Evolutionary conservation across 2,888 invertebrate genomes (phyloP), one percentile per base, ranked within the genome.

Genomic region (Stratiomys singularior): DNA sequence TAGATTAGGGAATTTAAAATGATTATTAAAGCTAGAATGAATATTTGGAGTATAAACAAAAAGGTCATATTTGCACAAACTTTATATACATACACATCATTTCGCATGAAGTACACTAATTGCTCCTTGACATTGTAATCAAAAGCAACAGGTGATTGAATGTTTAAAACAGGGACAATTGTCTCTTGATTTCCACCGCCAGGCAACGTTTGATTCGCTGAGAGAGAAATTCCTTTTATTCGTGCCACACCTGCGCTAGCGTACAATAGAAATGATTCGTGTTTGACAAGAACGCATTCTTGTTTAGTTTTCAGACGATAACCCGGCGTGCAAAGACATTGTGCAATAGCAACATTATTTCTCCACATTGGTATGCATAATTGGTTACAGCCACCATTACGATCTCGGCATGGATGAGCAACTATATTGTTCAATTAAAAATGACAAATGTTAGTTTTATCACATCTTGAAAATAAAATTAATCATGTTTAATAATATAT

Each of bases 311-410:
- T 84, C 71, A 91, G 88, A 81, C 89, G 89, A 88, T 90, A 94
- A 1, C 95, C 95, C 82, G 93, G 91, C 52, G 90, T 89, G 84
- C 95, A 95, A 72, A 92, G 83, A 87, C 95, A 96, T 82, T 89
- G 90, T 80, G 91, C 91, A 81, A 89, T 84, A 0, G 90, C 89
- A 78, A 88, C 88, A 81, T 85, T 85, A 46, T 86, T 86, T 78
- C 89, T 88, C 90, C 90, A 92, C 78, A 89, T 85, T 63, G 94
- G 90, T 79, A 94, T 88, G 87, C 95, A 95, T 80, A 95, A 88
- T 86, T 95, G 94, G 82, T 90, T 90, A 88, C 95, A 95, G 80
- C 91, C 90, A 81, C 93, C 93, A 84, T 91, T 91, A 83, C 89
- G 86, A 56, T 86, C 87, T 80, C 90, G 90, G 87, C 94, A 94